Evolutionary conservation across 2,797 vertebrate genomes (phyloP).

Genomic region (Microcaecilia unicolor): DNA sequence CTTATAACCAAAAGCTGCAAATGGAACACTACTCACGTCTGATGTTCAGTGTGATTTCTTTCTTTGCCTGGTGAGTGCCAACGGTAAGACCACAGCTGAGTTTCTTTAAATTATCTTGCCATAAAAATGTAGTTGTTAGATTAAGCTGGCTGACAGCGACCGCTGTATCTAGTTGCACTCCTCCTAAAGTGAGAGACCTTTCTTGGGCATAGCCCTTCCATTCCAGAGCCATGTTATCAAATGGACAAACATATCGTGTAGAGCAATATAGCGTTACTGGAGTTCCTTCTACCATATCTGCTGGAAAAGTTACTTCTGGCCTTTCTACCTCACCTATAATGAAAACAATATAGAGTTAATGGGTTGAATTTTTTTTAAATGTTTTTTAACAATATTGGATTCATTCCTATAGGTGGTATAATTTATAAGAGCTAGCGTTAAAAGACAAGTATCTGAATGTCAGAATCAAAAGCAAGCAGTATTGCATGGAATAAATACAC

Average conservation of each 20-base stretch:
- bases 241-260: constrained; percentile 40
- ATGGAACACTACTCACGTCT: constrained; percentile 37
- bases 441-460: no score
- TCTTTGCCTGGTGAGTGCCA: not conserved
- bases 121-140: constrained; percentile 35
- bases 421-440: no score
- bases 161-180: constrained; percentile 7
- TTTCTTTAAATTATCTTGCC: constrained; percentile 39
- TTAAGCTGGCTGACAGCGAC: not conserved
- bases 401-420: no score
- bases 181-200: not conserved
- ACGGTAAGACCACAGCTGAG: constrained; percentile 27
- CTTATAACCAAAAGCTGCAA: no score
- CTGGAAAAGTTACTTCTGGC: not conserved
- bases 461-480: no score
- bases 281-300: constrained; percentile 16
- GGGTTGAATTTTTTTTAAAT: no score
- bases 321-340: constrained; percentile 11
- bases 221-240: not conserved
- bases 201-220: constrained; percentile 36
- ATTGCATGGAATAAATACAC: no score
- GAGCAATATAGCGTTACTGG: constrained; percentile 34
- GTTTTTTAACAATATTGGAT: no score
- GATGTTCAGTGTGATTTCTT: constrained; percentile 30
- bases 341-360: no score